Evolutionary conservation across 2,797 vertebrate species (phyloP).

Genomic region (Onychomys arenicola): DNA sequence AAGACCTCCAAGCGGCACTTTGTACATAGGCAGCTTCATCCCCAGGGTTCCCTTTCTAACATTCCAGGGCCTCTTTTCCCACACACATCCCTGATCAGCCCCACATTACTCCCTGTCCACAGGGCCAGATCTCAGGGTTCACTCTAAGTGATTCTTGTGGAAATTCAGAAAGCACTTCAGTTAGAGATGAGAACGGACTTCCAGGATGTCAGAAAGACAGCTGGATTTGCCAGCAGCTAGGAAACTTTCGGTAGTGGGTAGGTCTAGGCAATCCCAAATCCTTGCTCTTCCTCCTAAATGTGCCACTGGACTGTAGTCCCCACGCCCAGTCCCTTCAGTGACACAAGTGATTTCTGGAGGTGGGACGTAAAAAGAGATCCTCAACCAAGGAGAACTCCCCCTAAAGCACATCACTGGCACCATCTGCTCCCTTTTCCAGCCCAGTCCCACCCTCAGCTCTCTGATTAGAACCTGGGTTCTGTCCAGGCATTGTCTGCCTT

Average conservation of each 20-base stretch:
- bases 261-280: not conserved
- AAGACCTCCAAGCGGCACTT: not conserved
- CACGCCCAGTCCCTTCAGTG: not conserved
- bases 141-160: not conserved
- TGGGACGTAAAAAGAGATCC: not conserved
- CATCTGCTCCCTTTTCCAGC: not conserved
- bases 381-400: not conserved
- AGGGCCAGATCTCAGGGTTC: not conserved
- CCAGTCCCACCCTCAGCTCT: conserved; percentile 26
- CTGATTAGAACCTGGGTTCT: conserved; percentile 71
- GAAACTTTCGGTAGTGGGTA: not conserved
- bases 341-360: not conserved
- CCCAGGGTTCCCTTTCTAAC: not conserved
- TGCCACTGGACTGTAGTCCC: not conserved
- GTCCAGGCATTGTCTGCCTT: conserved; percentile 74
- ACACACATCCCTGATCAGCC: not conserved
- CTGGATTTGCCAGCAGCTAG: not conserved
- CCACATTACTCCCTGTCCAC: not conserved
- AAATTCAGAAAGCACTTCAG: not conserved
- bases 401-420: not conserved
- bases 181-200: conserved; percentile 33
- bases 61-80: not conserved
- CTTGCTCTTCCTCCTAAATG: not conserved
- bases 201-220: conserved; percentile 3
- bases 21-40: not conserved